A percentile compares a stretch with the other conserved stretches of the same genome.
These are phyloP conservation scores for Machimus rusticus DNA, from an alignment of 2,888 invertebrate genomes.

Conservation along the genomic window DNA sequence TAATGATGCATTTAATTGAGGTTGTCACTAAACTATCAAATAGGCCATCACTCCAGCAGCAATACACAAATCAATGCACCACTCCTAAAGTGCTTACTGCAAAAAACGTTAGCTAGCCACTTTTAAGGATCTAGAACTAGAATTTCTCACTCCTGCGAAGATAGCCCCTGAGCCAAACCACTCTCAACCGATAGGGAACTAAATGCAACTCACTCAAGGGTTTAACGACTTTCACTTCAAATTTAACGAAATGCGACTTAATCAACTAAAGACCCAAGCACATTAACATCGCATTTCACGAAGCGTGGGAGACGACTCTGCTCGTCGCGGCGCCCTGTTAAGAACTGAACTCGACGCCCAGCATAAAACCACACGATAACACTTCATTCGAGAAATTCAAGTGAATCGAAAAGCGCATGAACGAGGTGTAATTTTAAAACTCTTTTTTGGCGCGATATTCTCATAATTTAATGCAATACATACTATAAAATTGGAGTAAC, in stretches of 20 bases:
- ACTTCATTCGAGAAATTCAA: neutral
- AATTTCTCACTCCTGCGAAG: neutral
- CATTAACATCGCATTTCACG: neutral
- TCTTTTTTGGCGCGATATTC: neutral
- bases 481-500: too few species aligned
- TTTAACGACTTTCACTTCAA: conserved; percentile 9
- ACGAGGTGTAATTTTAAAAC: neutral
- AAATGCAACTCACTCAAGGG: neutral
- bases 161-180: too few species aligned
- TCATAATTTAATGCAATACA: neutral
- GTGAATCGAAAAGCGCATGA: neutral
- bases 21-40: neutral
- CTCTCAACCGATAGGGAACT: neutral
- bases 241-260: neutral
- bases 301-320: neutral
- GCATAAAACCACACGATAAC: neutral
- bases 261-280: neutral
- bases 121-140: neutral
- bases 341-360: neutral
- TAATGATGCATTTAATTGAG: too few species aligned
- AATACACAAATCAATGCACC: neutral
- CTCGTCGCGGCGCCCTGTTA: neutral
- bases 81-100: neutral
- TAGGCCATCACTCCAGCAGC: neutral
- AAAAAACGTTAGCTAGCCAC: neutral